Evolutionary conservation across 2,797 vertebrate species (phyloP).

Genomic region (Pseudomugil tenellus): DNA sequence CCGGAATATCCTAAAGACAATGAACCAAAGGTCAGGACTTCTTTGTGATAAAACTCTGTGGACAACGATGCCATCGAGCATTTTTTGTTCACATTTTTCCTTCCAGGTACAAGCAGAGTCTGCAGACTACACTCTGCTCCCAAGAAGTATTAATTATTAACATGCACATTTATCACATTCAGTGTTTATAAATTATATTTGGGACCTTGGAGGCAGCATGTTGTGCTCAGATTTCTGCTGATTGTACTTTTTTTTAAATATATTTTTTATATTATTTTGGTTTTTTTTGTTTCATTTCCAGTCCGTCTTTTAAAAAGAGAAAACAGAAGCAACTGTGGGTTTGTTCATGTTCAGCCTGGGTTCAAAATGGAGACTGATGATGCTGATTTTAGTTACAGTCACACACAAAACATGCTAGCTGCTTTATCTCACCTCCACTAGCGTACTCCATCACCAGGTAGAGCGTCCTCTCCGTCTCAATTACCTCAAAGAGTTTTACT

Average conservation of each 20-base stretch:
- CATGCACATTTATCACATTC: conserved; percentile 46
- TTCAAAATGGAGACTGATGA: not conserved
- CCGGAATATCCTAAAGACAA: too few species aligned
- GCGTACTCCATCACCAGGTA: conserved; percentile 99
- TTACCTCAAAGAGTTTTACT: conserved; percentile 99
- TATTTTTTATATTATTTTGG: not conserved
- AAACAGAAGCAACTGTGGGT: not conserved
- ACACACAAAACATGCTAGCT: not conserved
- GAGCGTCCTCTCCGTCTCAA: conserved; percentile 98
- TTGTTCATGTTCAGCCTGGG: not conserved
- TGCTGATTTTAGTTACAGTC: not conserved
- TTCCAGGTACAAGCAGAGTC: conserved; percentile 7
- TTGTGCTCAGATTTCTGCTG: not conserved
- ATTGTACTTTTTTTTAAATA: too few species aligned
- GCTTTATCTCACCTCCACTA: conserved; percentile 90
- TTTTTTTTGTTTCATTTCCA: not conserved
- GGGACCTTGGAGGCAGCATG: not conserved
- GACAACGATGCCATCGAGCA: too few species aligned
- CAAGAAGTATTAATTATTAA: conserved; percentile 43
- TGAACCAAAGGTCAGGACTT: too few species aligned
- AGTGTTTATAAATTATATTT: conserved; percentile 51
- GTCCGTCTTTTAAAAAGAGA: not conserved
- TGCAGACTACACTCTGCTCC: conserved; percentile 15
- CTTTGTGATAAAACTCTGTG: too few species aligned
- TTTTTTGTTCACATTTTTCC: too few species aligned